A percentile compares a stretch with the other conserved stretches of the same genome.
These are phyloP conservation scores for Lasioglossum zephyrum DNA, from an alignment of 2,888 invertebrate species.

Conservation along the genomic window DNA sequence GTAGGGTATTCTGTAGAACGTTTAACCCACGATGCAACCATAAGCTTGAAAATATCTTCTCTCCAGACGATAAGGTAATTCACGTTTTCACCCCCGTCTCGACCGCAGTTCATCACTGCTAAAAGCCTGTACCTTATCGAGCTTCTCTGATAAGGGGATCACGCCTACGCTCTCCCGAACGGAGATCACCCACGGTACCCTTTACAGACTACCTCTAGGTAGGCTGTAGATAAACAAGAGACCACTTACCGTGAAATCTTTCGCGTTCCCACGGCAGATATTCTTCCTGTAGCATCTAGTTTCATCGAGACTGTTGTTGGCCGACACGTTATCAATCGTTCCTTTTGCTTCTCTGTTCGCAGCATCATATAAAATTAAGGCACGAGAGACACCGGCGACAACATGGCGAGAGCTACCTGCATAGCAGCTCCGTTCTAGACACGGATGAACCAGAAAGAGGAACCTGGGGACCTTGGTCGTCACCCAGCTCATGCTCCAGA, in stretches of 20 bases:
- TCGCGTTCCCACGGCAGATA: constrained; percentile 61
- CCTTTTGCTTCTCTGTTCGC: constrained; percentile 76
- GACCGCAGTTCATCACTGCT: constrained; percentile 43
- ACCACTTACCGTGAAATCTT: constrained; percentile 60
- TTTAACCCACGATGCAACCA: not conserved
- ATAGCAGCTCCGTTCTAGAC: constrained; percentile 90
- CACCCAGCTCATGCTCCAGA: constrained; percentile 93
- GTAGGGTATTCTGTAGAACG: not conserved
- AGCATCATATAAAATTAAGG: constrained; percentile 86
- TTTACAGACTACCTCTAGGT: not conserved
- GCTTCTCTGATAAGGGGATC: constrained; percentile 54
- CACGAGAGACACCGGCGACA: constrained; percentile 91
- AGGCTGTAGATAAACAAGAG: constrained; percentile 56
- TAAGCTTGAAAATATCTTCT: constrained; percentile 44
- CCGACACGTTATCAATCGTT: constrained; percentile 45
- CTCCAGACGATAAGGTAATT: constrained; percentile 51
- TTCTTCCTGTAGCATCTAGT: constrained; percentile 7
- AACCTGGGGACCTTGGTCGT: constrained; percentile 94
- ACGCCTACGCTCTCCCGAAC: constrained; percentile 44
- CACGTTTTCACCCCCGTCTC: constrained; percentile 45
- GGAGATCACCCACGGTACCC: constrained; percentile 39
- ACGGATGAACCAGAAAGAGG: constrained; percentile 88
- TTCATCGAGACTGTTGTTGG: constrained; percentile 30
- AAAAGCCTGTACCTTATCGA: constrained; percentile 61
- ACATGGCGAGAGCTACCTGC: constrained; percentile 90